Evolutionary conservation across 1,140 invertebrate species (phyloP).

Genomic region (Drosophila lacertosa): DNA sequence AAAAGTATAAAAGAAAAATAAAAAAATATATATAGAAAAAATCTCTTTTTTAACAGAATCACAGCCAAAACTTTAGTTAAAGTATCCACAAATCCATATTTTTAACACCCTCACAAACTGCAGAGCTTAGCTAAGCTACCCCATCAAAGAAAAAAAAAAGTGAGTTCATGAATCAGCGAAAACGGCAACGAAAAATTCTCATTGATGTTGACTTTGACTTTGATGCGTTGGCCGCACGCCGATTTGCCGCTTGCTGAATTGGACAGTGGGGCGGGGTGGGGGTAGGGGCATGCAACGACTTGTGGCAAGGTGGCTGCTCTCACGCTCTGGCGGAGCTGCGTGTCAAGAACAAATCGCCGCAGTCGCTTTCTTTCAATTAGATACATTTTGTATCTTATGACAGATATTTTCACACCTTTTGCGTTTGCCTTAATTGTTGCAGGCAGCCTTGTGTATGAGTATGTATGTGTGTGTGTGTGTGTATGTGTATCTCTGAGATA

Average conservation of each 20-base stretch:
- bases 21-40: no score
- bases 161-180: conserved; percentile 34
- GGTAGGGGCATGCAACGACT: no score
- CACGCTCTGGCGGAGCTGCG: conserved; percentile 51
- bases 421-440: conserved; percentile 39
- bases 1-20: no score
- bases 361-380: conserved; percentile 77
- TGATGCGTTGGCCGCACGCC: conserved; percentile 64
- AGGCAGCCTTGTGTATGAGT: conserved; percentile 18
- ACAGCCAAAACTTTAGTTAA: no score
- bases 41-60: no score
- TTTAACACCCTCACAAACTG: neutral
- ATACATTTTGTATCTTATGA: conserved; percentile 83
- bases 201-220: conserved; percentile 69
- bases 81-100: no score
- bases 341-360: conserved; percentile 70
- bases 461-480: conserved; percentile 15
- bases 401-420: conserved; percentile 82
- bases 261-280: neutral
- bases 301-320: conserved; percentile 2
- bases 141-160: no score
- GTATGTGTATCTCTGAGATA: conserved; percentile 59
- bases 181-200: conserved; percentile 53
- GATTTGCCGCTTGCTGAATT: conserved; percentile 15
- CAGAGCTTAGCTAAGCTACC: conserved; percentile 26